Conservation (phyloP, 2,888 invertebrate species). For the Anarsia innoxiella region DNA sequence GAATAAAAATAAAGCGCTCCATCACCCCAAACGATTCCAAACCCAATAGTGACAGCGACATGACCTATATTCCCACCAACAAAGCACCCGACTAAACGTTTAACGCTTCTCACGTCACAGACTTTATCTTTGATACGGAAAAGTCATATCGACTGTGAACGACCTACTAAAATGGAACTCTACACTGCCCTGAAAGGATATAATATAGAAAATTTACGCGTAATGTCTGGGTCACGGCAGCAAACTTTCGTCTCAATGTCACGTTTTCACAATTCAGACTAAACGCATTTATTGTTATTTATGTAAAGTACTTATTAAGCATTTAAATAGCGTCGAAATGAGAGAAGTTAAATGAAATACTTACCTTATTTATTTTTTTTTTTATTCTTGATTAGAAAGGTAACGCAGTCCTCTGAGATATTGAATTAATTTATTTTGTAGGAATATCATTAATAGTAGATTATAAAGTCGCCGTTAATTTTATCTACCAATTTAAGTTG, state of each 20-base stretch:
- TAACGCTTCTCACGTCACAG: constrained; percentile 54
- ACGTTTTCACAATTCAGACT: constrained; percentile 48
- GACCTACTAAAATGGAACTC: constrained; percentile 6
- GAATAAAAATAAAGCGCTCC: constrained; percentile 44
- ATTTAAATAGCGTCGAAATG: too few species aligned
- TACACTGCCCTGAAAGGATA: constrained; percentile 14
- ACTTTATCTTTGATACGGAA: constrained; percentile 34
- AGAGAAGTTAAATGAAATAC: too few species aligned
- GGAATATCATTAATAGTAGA: too few species aligned
- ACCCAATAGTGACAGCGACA: constrained; percentile 35
- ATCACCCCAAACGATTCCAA: constrained; percentile 31
- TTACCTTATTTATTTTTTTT: too few species aligned
- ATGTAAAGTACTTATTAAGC: constrained; percentile 34
- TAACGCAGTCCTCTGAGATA: too few species aligned
- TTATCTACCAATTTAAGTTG: too few species aligned
- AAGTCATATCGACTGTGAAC: constrained; percentile 33
- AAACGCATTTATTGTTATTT: constrained; percentile 46
- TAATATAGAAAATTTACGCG: constrained; percentile 25
- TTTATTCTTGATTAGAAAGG: too few species aligned
- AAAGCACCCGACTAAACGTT: constrained; percentile 31
- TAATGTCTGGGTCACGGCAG: constrained; percentile 13
- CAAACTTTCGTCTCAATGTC: constrained; percentile 41
- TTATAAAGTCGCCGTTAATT: too few species aligned
- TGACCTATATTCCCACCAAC: constrained; percentile 40
- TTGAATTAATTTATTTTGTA: too few species aligned